Evolutionary conservation across 1,140 invertebrate genomes (phyloP), one percentile per base, ranked within the genome.

Genomic region (Drosophila asahinai): DNA sequence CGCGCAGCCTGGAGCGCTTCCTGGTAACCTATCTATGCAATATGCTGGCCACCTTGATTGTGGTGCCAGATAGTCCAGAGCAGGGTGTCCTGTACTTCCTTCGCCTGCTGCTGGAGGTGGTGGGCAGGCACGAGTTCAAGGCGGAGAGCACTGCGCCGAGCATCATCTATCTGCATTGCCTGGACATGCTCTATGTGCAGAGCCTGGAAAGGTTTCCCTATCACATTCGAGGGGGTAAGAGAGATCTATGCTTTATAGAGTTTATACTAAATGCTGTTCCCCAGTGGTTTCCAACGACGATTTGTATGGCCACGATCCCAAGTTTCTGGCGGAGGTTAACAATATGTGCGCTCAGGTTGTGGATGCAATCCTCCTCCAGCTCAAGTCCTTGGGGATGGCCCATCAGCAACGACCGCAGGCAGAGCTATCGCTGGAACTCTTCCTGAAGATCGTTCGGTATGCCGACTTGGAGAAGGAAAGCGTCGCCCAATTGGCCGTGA

Each of bases 31-130:
- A 97, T 86, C 87, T 97, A 6, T 95, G 95, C 49, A 95, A 97
- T 91, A 96, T 99, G 92, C 93, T 98, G 47, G 97, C 97, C 0
- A 97, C 96, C 6, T 94, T 99, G 22, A 93, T 99, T 27, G 94
- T 98, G 54, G 96, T 98, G 30, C 98, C 98, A 8, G 98, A 99
- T 92, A 97, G 97, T 92, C 97, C 98, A 22, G 97, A 97, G 73
- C 95, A 96, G 77, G 96, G 96, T 14, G 96, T 96, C 22, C 92
- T 98, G 9, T 97, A 97, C 93, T 94, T 98, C 43, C 94, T 97
- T 52, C 94, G 96, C 71, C 95, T 95, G 7, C 93, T 98, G 9
- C 91, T 98, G 5, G 97, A 97, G 77, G 95, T 96, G 5, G 93
- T 97, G 14, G 95, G 96, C 80, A 94, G 95, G 73, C 96, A 95